These are phyloP conservation scores for Sericinus montela DNA, from an alignment of 2,888 invertebrate species.

Conservation along the genomic window DNA sequence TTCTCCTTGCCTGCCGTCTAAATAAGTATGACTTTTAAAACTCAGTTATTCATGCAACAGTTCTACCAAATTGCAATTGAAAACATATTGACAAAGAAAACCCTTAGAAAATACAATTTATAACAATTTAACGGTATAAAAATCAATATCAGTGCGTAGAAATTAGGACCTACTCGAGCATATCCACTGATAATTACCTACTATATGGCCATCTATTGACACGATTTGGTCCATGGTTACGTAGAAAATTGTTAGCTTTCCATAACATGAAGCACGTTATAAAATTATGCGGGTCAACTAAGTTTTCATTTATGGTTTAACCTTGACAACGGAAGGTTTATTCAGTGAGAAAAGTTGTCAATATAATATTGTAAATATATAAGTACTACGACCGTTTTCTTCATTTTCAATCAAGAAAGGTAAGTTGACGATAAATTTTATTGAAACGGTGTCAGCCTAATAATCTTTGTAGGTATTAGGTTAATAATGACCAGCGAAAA, in stretches of 20 bases:
- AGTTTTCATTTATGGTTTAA: slow-evolving; percentile 43
- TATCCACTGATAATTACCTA: slow-evolving; percentile 22
- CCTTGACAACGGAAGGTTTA: slow-evolving; percentile 41
- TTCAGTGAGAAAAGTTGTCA: neutral
- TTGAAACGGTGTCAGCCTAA: no score
- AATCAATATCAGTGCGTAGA: neutral
- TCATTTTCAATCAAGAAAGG: neutral
- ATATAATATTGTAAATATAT: neutral
- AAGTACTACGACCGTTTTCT: neutral
- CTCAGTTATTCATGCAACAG: no score
- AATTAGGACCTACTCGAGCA: slow-evolving; percentile 17
- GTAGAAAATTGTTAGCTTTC: slow-evolving; percentile 63
- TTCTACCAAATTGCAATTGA: no score
- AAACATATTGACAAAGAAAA: no score
- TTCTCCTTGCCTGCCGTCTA: no score
- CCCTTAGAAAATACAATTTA: no score
- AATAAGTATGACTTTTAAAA: no score
- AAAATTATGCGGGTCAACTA: slow-evolving; percentile 45
- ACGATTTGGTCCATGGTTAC: slow-evolving; percentile 58
- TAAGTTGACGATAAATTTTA: neutral
- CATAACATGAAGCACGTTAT: slow-evolving; percentile 42
- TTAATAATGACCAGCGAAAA: no score
- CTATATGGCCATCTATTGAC: slow-evolving; percentile 53
- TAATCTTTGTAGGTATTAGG: no score
- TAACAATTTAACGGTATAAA: neutral